phyloP scores from a whole-genome alignment of 2,797 vertebrate genomes.

The Pangasius djambal region DNA sequence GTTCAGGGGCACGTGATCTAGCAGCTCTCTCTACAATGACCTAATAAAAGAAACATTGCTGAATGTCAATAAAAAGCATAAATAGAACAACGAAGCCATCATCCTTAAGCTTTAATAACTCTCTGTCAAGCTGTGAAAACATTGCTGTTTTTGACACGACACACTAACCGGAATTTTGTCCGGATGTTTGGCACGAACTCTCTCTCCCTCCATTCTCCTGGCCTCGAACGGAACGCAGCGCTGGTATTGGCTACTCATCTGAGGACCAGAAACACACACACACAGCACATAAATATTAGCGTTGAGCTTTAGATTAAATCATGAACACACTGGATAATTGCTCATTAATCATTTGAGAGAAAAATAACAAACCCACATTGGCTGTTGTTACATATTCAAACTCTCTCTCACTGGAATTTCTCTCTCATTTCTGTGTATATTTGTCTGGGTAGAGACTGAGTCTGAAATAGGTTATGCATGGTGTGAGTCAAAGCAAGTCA shows the following conservation, averaged over 20 bases:
- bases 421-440: background rate
- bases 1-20: constrained; percentile 78
- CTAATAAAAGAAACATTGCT: constrained; percentile 54
- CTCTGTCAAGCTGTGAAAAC: background rate
- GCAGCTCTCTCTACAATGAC: constrained; percentile 79
- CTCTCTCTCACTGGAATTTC: constrained; percentile 20
- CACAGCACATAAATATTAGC: constrained; percentile 24
- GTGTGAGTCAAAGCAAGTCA: background rate
- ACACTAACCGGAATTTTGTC: constrained; percentile 82
- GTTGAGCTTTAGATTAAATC: background rate
- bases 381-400: background rate
- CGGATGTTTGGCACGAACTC: constrained; percentile 80
- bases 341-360: background rate
- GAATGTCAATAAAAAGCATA: background rate
- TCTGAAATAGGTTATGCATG: background rate
- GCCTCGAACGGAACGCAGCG: constrained; percentile 77
- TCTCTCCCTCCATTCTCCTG: constrained; percentile 80
- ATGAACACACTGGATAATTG: background rate
- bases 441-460: background rate
- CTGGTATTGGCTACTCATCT: constrained; percentile 82
- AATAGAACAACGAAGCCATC: background rate
- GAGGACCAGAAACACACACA: constrained; percentile 26
- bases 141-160: background rate
- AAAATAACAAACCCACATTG: background rate
- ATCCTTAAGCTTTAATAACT: background rate